Percentiles rank a stretch among this genome's conserved stretches.
These are phyloP conservation scores for Hydrolagus colliei DNA, from an alignment of 2,797 vertebrate genomes.

Conservation along the genomic window DNA sequence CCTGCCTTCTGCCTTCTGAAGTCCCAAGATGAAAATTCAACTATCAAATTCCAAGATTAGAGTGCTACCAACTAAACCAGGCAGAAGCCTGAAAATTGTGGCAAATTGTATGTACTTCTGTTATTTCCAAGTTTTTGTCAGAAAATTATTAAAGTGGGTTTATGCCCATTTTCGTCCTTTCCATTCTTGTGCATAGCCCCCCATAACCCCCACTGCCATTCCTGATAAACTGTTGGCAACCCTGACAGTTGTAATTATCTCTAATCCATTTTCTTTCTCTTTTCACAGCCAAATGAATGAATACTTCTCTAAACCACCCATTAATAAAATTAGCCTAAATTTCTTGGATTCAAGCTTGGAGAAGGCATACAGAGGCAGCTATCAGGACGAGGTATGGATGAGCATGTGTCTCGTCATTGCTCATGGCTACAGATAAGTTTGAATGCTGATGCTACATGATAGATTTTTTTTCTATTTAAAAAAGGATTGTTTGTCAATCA, in stretches of 20 bases:
- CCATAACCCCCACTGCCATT: background rate
- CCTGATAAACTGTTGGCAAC: background rate
- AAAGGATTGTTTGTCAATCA: background rate
- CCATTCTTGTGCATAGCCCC: background rate
- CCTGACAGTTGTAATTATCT: background rate
- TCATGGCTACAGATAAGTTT: background rate
- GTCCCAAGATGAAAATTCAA: too few species aligned
- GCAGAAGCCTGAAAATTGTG: too few species aligned
- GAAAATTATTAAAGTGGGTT: background rate
- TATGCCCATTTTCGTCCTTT: background rate
- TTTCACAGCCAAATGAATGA: slow-evolving; percentile 84
- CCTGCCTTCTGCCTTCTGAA: too few species aligned
- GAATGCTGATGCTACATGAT: background rate
- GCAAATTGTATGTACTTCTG: too few species aligned
- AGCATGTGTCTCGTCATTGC: background rate
- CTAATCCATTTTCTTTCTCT: slow-evolving; percentile 38
- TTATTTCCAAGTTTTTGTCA: too few species aligned
- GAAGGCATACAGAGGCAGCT: slow-evolving; percentile 79
- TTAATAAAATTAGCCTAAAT: slow-evolving; percentile 92
- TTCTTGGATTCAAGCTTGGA: slow-evolving; percentile 84
- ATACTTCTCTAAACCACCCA: slow-evolving; percentile 97
- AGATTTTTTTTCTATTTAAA: background rate
- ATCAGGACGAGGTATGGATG: slow-evolving; percentile 77
- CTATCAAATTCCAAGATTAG: too few species aligned
- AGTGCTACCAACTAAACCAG: too few species aligned